Evolutionary conservation across 1,140 invertebrate genomes (phyloP).

Genomic region (Goniozus legneri): DNA sequence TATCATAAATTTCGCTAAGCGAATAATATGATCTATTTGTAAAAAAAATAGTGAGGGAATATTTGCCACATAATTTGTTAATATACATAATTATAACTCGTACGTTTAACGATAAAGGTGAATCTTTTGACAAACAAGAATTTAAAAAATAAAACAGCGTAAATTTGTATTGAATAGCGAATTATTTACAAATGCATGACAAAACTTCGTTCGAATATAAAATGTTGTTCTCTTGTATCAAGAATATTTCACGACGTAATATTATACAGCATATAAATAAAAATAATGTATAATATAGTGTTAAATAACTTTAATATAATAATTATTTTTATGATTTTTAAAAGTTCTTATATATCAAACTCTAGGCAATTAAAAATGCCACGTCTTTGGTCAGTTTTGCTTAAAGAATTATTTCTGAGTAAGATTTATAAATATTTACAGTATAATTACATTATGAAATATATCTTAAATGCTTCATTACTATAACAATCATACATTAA

Average conservation of each 20-base stretch:
- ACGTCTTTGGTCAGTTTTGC: constrained; percentile 44
- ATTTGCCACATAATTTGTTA: no score
- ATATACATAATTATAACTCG: no score
- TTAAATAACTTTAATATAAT: constrained; percentile 32
- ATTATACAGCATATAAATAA: constrained; percentile 39
- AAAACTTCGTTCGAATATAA: constrained; percentile 40
- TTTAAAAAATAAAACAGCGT: constrained; percentile 10
- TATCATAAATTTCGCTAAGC: no score
- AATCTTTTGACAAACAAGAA: no score
- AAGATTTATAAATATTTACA: no score
- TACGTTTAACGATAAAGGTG: no score
- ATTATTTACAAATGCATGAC: constrained; percentile 46
- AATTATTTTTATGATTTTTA: constrained; percentile 4
- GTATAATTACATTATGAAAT: no score
- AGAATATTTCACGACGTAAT: constrained; percentile 24
- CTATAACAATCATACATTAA: no score
- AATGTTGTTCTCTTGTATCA: constrained; percentile 29
- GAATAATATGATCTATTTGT: no score
- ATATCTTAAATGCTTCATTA: no score
- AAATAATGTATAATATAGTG: constrained; percentile 35
- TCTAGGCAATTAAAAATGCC: constrained; percentile 29
- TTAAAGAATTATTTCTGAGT: background rate
- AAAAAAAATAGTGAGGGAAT: no score
- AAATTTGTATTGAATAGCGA: constrained; percentile 30
- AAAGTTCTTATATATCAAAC: constrained; percentile 12